These are phyloP conservation scores for Aegypius monachus DNA, from an alignment of 2,113 vertebrate species.

Conservation along the genomic window DNA sequence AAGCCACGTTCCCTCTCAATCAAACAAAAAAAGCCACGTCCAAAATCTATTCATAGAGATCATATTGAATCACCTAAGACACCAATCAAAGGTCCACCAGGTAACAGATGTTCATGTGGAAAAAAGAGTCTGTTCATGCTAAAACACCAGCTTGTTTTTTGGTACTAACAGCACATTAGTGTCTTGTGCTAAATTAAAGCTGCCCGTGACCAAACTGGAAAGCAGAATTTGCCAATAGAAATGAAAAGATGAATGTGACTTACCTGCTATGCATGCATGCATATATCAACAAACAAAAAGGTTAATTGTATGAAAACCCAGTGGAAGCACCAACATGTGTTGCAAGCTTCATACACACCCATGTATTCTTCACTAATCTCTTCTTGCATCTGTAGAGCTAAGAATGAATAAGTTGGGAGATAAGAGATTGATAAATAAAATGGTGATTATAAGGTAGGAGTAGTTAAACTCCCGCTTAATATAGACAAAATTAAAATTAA, in stretches of 20 bases:
- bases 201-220: constrained; percentile 30
- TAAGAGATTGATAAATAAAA: neutral
- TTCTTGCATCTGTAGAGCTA: neutral
- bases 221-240: neutral
- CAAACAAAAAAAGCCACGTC: constrained; percentile 87
- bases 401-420: neutral
- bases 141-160: constrained; percentile 67
- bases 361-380: neutral
- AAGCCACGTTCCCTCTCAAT: constrained; percentile 80
- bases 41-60: constrained; percentile 93
- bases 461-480: neutral
- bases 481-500: neutral
- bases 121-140: constrained; percentile 67
- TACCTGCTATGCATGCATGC: constrained; percentile 56
- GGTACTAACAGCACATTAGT: constrained; percentile 19
- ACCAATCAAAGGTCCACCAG: constrained; percentile 87
- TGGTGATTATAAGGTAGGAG: neutral
- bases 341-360: neutral
- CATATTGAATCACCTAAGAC: constrained; percentile 91
- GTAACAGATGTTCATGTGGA: constrained; percentile 70
- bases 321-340: neutral
- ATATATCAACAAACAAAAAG: constrained; percentile 13
- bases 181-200: neutral
- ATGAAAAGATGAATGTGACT: neutral
- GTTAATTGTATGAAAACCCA: neutral